phyloP scores from a whole-genome alignment of 1,140 invertebrate species.

The Monochamus saltuarius region DNA sequence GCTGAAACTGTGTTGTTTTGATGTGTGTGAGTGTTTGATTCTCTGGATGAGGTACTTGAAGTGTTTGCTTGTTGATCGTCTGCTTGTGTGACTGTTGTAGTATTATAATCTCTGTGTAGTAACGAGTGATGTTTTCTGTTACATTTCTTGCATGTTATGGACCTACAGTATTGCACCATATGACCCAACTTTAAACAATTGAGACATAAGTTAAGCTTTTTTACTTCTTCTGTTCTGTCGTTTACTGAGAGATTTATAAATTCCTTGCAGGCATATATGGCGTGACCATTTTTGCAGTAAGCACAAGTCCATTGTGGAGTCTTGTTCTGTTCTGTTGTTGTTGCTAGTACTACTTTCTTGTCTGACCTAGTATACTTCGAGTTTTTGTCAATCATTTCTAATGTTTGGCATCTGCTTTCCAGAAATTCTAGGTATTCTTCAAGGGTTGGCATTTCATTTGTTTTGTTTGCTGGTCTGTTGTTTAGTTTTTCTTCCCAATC shows the following conservation, averaged over 20 bases:
- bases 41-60: background rate
- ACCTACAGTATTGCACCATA: too few species aligned
- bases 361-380: background rate
- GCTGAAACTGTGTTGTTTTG: slow-evolving; percentile 1
- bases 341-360: background rate
- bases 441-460: background rate
- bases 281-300: too few species aligned
- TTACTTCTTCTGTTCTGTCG: too few species aligned
- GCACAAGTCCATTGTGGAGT: too few species aligned
- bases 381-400: slow-evolving; percentile 1
- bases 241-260: too few species aligned
- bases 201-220: too few species aligned
- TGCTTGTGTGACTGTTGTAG: background rate
- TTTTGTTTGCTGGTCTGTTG: too few species aligned
- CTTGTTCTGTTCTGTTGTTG: too few species aligned
- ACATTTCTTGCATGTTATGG: background rate
- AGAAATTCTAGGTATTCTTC: slow-evolving; percentile 10
- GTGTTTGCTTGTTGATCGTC: background rate
- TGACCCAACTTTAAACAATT: too few species aligned
- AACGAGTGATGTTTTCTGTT: slow-evolving; percentile 21
- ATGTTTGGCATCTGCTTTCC: slow-evolving; percentile 1
- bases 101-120: slow-evolving; percentile 11
- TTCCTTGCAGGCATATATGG: too few species aligned
- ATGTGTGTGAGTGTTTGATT: background rate
- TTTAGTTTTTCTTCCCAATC: slow-evolving; percentile 27